Evolutionary conservation across 2,113 vertebrate species (phyloP).

Genomic region (Scalopus aquaticus): DNA sequence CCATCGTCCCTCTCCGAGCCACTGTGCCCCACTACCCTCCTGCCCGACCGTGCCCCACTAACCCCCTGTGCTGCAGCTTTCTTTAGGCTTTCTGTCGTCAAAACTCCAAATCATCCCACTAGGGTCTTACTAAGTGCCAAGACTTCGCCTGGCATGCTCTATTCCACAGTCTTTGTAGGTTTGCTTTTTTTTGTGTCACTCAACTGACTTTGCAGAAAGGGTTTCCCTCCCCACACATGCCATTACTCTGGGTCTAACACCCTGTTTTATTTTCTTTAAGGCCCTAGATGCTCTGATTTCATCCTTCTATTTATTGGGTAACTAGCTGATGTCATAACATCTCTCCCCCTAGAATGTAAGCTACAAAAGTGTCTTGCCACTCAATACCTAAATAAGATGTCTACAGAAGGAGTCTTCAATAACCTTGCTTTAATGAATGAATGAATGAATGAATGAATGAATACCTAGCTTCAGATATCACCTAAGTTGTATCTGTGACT

Average conservation of each 20-base stretch:
- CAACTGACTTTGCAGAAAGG: background rate
- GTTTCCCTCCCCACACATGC: background rate
- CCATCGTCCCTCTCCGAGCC: background rate
- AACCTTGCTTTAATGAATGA: background rate
- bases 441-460: background rate
- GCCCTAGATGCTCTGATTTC: background rate
- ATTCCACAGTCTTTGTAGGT: background rate
- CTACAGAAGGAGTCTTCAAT: background rate
- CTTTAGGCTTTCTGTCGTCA: background rate
- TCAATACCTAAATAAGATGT: background rate
- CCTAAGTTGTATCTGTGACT: background rate
- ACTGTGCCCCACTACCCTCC: accelerated
- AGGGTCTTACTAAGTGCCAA: background rate
- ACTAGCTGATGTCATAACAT: background rate
- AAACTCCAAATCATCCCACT: background rate
- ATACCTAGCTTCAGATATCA: background rate
- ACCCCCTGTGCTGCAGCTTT: background rate
- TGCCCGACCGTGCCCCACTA: accelerated
- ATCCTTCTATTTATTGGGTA: background rate
- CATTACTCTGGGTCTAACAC: background rate
- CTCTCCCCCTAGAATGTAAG: background rate
- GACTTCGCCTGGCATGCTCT: background rate
- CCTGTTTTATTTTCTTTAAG: slow-evolving; percentile 1
- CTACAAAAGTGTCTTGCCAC: background rate
- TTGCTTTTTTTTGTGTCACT: background rate